Percentiles rank a stretch among this genome's conserved stretches.
phyloP scores from a whole-genome alignment of 2,888 invertebrate genomes.

The Coronaproctus castanopsis region DNA sequence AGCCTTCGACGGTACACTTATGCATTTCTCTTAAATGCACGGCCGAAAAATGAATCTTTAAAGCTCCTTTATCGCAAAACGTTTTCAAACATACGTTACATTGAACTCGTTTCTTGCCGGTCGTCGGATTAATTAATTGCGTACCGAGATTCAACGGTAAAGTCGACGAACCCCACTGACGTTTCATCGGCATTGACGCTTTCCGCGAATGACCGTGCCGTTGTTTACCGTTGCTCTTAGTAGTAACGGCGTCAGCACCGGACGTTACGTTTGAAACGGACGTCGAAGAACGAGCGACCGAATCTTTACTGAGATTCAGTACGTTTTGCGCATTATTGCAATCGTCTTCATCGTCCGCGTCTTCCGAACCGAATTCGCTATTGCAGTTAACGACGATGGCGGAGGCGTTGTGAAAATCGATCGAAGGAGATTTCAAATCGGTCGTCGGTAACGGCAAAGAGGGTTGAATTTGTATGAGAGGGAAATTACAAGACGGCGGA shows the following conservation, averaged over 20 bases:
- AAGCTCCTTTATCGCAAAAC: slow-evolving; percentile 97
- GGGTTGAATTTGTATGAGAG: slow-evolving; percentile 18
- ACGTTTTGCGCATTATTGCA: slow-evolving; percentile 38
- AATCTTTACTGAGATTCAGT: slow-evolving; percentile 40
- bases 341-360: slow-evolving; percentile 36
- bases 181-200: slow-evolving; percentile 51
- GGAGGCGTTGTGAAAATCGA: slow-evolving; percentile 25
- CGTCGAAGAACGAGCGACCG: slow-evolving; percentile 27
- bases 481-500: background rate
- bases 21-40: slow-evolving; percentile 99
- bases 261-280: slow-evolving; percentile 24
- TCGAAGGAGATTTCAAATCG: slow-evolving; percentile 24
- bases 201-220: slow-evolving; percentile 37
- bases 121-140: slow-evolving; percentile 76
- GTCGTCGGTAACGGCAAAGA: slow-evolving; percentile 23
- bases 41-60: slow-evolving; percentile 97
- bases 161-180: slow-evolving; percentile 48
- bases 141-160: slow-evolving; percentile 66
- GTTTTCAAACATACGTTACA: slow-evolving; percentile 97
- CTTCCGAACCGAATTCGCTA: slow-evolving; percentile 34
- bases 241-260: slow-evolving; percentile 22
- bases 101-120: slow-evolving; percentile 89
- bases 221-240: slow-evolving; percentile 21
- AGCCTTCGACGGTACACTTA: slow-evolving; percentile 94
- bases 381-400: slow-evolving; percentile 24